A percentile compares a stretch with the other conserved stretches of the same genome.
Conservation (phyloP, 2,113 vertebrate species). For the Salvelinus fontinalis region DNA sequence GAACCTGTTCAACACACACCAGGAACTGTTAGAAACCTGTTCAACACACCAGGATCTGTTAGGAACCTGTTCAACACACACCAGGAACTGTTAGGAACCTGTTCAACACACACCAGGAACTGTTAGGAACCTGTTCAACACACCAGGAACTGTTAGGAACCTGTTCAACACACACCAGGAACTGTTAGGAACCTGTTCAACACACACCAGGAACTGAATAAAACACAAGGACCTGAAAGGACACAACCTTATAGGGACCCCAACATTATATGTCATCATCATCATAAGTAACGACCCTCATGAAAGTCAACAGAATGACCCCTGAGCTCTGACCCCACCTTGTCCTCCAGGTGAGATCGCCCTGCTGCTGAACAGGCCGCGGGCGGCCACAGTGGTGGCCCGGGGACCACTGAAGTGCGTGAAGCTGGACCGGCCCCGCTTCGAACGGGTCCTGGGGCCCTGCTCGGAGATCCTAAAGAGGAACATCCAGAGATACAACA, state of each 20-base stretch:
- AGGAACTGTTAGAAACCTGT: too few species aligned
- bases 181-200: too few species aligned
- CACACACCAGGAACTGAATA: too few species aligned
- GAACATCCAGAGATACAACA: conserved; percentile 98
- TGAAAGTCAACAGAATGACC: too few species aligned
- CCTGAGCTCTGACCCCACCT: background rate
- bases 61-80: background rate
- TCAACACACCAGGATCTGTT: background rate
- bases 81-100: too few species aligned
- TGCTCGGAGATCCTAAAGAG: conserved; percentile 97
- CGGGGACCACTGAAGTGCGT: conserved; percentile 93
- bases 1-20: too few species aligned
- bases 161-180: too few species aligned
- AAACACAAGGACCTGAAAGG: too few species aligned
- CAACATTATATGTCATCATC: too few species aligned
- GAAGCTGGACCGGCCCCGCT: conserved; percentile 94
- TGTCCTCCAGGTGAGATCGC: conserved; percentile 87
- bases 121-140: background rate
- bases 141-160: too few species aligned
- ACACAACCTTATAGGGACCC: too few species aligned
- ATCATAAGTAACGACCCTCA: background rate
- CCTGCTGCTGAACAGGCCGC: conserved; percentile 88
- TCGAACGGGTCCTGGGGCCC: conserved; percentile 92
- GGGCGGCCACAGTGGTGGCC: conserved; percentile 92
- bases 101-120: background rate